Evolutionary conservation across 2,113 vertebrate species (phyloP), one percentile per base, ranked within the genome.

Genomic region (Tragulus kanchil): DNA sequence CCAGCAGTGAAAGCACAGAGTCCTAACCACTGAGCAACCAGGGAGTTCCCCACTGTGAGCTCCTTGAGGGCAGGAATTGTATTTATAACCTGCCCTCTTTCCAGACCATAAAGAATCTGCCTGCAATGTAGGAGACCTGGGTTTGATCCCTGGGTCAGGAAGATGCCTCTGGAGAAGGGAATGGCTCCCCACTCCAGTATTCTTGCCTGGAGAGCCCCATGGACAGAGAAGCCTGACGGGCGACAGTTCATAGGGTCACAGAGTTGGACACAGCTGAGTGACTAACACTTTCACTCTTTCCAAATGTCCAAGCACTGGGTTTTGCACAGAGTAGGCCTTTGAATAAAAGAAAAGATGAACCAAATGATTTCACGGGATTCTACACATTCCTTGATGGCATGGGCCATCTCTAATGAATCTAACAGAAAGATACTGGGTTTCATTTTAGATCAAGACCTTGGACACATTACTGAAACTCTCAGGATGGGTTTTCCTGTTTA

Each of bases 1-100:
- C n/a, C 1, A 0, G n/a, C 8, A 19, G n/a, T 69, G 19, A 6
- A 45, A 45, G 19, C 0, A 0, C 10, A 1, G 5, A 45, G 36
- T 71, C 36, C 36, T 0, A 5, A 12, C 36, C 69, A 71, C 10
- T 45, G 69, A n/a, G 1, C 36, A 4, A 23, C 36, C 36, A 71
- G 69, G 69, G 42, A 14, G 23, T 73, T 25, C 69, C 42, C 5
- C 69, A 61, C 71, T 42, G 28, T 62, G 15, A 78, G 23, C 14
- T 52, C 52, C 64, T 78, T 25, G 61, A 85, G 69, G 36, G 56
- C 13, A 93, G 50, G 64, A 58, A n/a, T 3, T 48, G 50, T 64
- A 14, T 86, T 94, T 92, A 36, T 1, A 73, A 73, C 28, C 65
- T 71, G 36, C 6, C 52, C 6, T 64, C 62, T 58, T 58, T 65